Conservation (phyloP, 2,113 vertebrate genomes). For the Calonectris borealis region DNA sequence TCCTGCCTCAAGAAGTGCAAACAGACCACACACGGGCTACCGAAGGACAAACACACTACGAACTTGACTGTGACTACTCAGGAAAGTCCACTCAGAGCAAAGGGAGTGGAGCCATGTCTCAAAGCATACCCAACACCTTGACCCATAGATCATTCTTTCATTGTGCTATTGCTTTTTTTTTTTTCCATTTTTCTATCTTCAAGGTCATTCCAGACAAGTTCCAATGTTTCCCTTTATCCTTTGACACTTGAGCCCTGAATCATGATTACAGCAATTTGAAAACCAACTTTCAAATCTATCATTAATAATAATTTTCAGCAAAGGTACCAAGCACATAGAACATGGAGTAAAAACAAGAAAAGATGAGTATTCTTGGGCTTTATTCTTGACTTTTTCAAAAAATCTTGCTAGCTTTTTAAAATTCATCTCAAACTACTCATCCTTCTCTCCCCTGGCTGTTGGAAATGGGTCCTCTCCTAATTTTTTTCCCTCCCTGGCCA, state of each 20-base stretch:
- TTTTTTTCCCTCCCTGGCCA: neutral
- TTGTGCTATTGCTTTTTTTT: neutral
- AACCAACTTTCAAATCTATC: neutral
- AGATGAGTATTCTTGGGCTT: neutral
- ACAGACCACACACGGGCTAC: neutral
- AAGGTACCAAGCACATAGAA: neutral
- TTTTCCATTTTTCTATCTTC: neutral
- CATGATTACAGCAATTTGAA: neutral
- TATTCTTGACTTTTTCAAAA: neutral
- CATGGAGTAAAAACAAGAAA: neutral
- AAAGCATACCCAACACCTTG: neutral
- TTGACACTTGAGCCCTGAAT: neutral
- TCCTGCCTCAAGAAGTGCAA: neutral
- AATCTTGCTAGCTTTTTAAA: neutral
- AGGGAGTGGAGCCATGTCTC: neutral
- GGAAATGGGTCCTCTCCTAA: neutral
- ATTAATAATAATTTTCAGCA: neutral
- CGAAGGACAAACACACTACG: neutral
- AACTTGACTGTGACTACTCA: neutral
- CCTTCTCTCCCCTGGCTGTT: neutral
- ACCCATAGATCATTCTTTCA: neutral
- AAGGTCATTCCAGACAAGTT: neutral
- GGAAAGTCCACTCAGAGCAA: neutral
- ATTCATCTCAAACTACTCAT: neutral
- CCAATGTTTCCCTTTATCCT: neutral